Base-by-base conservation (phyloP, 1,140 invertebrate species). In the Drosophila micromelanica region DNA sequence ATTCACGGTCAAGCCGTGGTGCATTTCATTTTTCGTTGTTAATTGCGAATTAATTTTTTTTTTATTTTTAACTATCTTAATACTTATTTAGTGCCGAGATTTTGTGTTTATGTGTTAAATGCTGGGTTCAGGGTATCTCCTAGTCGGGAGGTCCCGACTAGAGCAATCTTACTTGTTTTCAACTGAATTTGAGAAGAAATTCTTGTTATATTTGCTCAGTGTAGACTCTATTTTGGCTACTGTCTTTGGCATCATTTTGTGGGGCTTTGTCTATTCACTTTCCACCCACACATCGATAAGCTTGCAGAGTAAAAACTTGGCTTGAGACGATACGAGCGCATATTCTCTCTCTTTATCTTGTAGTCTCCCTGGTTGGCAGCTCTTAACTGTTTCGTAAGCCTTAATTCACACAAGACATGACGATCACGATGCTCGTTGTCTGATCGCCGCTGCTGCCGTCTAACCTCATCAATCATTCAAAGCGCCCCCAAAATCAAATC, bases 391-490 rank as follows among this genome's bases (percentile, higher is more conserved):
- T 73, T 54, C 40, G 62, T 68, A 60, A 68, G 62, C 52, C 62
- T 51, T 56, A 35, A 45, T 63, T 64, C 61, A 46, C 65, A 69
- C 13, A 30, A 52, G 32, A 52, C 49, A 61, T 54, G 40, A 72
- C 40, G 63, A 73, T 72, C 57, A 67, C 20, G 20, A 52, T 71
- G 64, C 59, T 52, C 13, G 7, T 62, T 40, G 43, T 52, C 46
- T 60, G 43, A 17, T 49, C n/a, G 43, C 51, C 35, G 60, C 40
- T 68, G 69, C 79, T 68, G 79, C 76, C 76, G 80, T 76, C 64
- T 73, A 71, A 72, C 54, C 79, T 74, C 84, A 87, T 87, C 84
- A 80, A 86, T 86, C 82, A 86, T 81, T 75, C 30, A 68, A 72
- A 71, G 61, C 59, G 59, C 71, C 59, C 71, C 65, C 71, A 73